Evolutionary conservation across 2,113 vertebrate species (phyloP), one percentile per base, ranked within the genome.

Genomic region (Carassius gibelio): DNA sequence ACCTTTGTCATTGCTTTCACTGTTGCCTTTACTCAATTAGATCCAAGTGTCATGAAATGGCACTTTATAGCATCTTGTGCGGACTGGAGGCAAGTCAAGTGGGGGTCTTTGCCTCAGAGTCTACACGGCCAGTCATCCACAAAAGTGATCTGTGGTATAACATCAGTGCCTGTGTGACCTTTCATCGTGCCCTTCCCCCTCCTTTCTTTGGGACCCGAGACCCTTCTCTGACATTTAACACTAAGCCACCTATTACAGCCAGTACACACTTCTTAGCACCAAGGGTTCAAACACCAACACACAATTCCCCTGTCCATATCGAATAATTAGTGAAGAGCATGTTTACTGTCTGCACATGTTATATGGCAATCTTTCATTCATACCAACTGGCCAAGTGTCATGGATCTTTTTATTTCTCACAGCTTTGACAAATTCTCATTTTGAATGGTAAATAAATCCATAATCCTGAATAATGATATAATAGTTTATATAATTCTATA

Each of bases 181-280:
- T 90, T 89, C 74, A 61, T 57, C 38, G 38, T 84, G 55, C 75
- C 82, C 69, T 77, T 89, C 68, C 72, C 88, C 84, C 82, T 86
- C 55, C 74, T 50, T 84, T 74, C 82, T 84, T 84, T 78, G 45
- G 91, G 90, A 89, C 81, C 84, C 90, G 86, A 87, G 91, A 91
- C 92, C 89, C 84, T 90, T 89, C 87, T 85, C 87, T 94, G 94
- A 94, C 94, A 95, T 94, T 94, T 94, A 93, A 88, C 84, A 86
- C 91, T 94, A 91, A 93, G 91, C 92, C 88, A 90, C 90, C 90
- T 93, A 93, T 93, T 92, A 91, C 91, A 92, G 89, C 90, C 86
- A 79, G 57, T 68, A 90, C 90, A 88, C 90, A 93, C 92, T 92
- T 90, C 89, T 93, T 91, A 91, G 89, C 91, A 93, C 90, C 91